A percentile compares a stretch with the other conserved stretches of the same genome.
Conservation (phyloP, 2,113 vertebrate species). For the Uria aalge region DNA sequence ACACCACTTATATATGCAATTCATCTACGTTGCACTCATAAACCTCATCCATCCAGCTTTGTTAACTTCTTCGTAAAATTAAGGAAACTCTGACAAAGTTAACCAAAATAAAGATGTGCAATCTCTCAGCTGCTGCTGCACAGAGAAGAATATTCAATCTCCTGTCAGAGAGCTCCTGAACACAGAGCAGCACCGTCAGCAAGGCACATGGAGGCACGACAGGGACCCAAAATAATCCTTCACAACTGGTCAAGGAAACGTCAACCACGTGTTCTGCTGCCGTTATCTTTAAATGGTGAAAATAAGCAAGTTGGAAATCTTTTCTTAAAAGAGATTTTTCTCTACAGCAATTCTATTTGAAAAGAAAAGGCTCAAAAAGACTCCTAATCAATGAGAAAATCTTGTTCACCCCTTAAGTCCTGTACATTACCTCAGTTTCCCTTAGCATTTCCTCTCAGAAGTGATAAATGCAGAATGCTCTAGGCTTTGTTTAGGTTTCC, state of each 20-base stretch:
- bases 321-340: neutral
- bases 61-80: neutral
- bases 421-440: neutral
- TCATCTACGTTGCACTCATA: neutral
- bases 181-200: rapidly evolving
- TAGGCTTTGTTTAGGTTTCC: neutral
- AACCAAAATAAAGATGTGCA: neutral
- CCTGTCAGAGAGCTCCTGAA: neutral
- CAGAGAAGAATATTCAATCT: neutral
- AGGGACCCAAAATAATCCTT: neutral
- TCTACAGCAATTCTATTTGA: neutral
- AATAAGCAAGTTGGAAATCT: neutral
- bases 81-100: neutral
- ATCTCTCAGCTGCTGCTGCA: neutral
- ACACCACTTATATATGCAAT: neutral
- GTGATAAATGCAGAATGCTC: neutral
- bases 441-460: neutral
- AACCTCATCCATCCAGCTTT: neutral
- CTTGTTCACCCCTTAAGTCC: neutral
- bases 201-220: neutral
- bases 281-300: neutral
- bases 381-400: neutral
- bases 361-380: neutral
- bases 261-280: neutral
- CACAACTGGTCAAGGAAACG: neutral